Evolutionary conservation across 2,888 invertebrate species (phyloP).

Genomic region (Aphidius colemani): DNA sequence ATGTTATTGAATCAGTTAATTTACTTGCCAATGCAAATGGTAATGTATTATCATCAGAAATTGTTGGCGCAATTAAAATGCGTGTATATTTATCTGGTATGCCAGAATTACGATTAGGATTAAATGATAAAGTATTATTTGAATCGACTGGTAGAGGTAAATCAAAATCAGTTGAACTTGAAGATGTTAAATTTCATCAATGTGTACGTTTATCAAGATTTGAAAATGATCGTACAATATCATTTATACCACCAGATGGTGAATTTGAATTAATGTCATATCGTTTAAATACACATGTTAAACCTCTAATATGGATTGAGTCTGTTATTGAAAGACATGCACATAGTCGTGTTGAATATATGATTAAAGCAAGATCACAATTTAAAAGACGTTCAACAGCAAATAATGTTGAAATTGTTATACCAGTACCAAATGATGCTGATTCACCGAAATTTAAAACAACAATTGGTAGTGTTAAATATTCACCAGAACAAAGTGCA

Average conservation of each 20-base stretch:
- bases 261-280: slow-evolving; percentile 99
- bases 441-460: slow-evolving; percentile 99
- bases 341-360: slow-evolving; percentile 96
- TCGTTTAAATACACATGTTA: slow-evolving; percentile 93
- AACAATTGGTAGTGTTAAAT: slow-evolving; percentile 95
- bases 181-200: slow-evolving; percentile 99
- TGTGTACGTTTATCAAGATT: slow-evolving; percentile 95
- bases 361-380: slow-evolving; percentile 99
- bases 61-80: slow-evolving; percentile 99
- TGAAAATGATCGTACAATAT: slow-evolving; percentile 97
- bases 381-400: slow-evolving; percentile 97
- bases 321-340: slow-evolving; percentile 97
- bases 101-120: slow-evolving; percentile 94
- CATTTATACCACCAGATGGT: slow-evolving; percentile 98
- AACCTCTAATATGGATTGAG: slow-evolving; percentile 98
- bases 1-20: slow-evolving; percentile 98
- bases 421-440: slow-evolving; percentile 95
- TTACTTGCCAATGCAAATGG: slow-evolving; percentile 94
- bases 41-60: slow-evolving; percentile 94
- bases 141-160: slow-evolving; percentile 97
- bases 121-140: slow-evolving; percentile 97
- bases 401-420: slow-evolving; percentile 97
- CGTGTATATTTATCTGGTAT: slow-evolving; percentile 96
- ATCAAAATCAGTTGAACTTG: slow-evolving; percentile 96
- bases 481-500: slow-evolving; percentile 95